Base-by-base conservation (phyloP, 2,113 vertebrate species). In the Laticauda laticaudata region DNA sequence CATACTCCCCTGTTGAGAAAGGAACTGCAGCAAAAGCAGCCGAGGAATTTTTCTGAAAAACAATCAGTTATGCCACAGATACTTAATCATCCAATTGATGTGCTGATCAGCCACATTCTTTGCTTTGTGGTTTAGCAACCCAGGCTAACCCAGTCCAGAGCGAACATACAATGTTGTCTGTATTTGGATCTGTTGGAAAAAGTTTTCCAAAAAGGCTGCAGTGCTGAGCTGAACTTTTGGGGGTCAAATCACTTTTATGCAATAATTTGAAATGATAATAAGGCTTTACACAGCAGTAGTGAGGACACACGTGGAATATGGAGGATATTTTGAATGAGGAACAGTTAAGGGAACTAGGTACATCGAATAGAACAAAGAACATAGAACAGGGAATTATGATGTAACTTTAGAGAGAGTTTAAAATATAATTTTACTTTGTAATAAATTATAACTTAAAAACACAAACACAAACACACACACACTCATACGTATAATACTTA, bases 1-100 rank as follows among this genome's bases (percentile, higher is more conserved):
- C n/a, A 81, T 2, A 20, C 15, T 3, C 5, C 11, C 23, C 85
- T 48, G 85, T 48, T 48, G 85, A 12, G 85, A 86, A 86, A 48
- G 21, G 3, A 86, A n/a, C 3, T 3, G 1, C 96, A 96, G 95
- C 95, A 93, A 53, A 54, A 29, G 48, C 85, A 48, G 85, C 23
- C 2, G 21, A 26, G 45, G 48, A 15, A 5, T 87, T 55, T n/a
- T 88, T 55, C 7, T 51, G 4, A 48, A 51, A 86, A 45, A 26
- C 45, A 4, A 53, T 12, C 26, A 53, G 24, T 20, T 34, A 34
- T 53, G 26, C 29, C 48, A 51, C 59, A 90, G 51, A 90, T 75
- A 51, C 29, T 90, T 53, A 53, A 53, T 90, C 9, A 90, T 51
- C 15, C 26, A 34, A 23, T 6, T 3, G 18, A 75, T 69, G 10